Percentiles rank a stretch among this genome's conserved stretches.
These are phyloP conservation scores for Cataglyphis livida DNA, from an alignment of 2,888 invertebrate genomes.

Conservation along the genomic window DNA sequence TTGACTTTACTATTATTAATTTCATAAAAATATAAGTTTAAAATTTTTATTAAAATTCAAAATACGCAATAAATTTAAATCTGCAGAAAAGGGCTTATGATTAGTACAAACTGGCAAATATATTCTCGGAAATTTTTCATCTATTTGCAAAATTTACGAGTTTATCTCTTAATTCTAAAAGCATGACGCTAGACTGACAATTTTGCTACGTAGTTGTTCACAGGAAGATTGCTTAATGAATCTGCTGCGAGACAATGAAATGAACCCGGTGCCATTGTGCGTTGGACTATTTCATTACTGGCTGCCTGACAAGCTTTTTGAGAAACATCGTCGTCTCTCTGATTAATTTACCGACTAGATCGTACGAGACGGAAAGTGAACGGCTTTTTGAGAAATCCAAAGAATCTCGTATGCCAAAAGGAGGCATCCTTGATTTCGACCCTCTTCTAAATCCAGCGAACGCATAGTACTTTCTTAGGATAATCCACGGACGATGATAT, in stretches of 20 bases:
- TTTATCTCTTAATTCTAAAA: conserved; percentile 24
- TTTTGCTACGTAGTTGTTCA: conserved; percentile 60
- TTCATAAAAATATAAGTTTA: neutral
- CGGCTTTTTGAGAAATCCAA: conserved; percentile 48
- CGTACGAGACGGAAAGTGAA: conserved; percentile 1
- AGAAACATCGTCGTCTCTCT: conserved; percentile 65
- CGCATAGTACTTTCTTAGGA: neutral
- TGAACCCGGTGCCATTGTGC: conserved; percentile 58
- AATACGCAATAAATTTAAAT: neutral
- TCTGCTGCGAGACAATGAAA: conserved; percentile 70
- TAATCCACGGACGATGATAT: conserved; percentile 51
- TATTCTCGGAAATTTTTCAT: conserved; percentile 14
- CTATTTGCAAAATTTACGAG: conserved; percentile 7
- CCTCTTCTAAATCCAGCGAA: neutral
- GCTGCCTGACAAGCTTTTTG: conserved; percentile 65
- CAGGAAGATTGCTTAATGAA: conserved; percentile 74
- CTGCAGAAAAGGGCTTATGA: neutral
- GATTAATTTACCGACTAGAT: conserved; percentile 73
- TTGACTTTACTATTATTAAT: neutral
- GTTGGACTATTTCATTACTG: conserved; percentile 76
- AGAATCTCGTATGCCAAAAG: conserved; percentile 60
- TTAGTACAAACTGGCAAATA: conserved; percentile 2
- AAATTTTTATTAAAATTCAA: neutral
- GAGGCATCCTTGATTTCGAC: conserved; percentile 28
- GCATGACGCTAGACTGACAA: conserved; percentile 48